phyloP scores from a whole-genome alignment of 2,797 vertebrate species.

The Momotus momota region DNA sequence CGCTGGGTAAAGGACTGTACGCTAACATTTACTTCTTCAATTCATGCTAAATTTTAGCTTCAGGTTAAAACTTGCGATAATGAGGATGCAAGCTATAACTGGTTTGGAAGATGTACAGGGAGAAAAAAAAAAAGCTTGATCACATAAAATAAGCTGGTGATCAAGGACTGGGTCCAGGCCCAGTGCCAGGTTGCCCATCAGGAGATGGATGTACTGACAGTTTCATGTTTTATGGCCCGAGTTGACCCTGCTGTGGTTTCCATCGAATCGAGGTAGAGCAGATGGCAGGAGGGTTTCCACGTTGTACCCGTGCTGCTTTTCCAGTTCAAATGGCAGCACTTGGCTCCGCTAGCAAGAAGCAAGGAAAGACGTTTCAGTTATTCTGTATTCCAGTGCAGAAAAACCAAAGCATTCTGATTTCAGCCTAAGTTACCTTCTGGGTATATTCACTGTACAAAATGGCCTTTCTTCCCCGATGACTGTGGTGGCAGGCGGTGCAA shows the following conservation, averaged over 20 bases:
- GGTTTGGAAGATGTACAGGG: background rate
- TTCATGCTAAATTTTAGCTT: background rate
- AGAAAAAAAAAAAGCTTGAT: background rate
- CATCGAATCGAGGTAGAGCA: background rate
- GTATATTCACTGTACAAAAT: background rate
- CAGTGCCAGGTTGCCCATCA: background rate
- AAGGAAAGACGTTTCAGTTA: background rate
- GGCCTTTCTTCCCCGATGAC: background rate
- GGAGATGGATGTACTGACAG: background rate
- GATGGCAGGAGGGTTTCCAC: constrained; percentile 14
- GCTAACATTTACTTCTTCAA: background rate
- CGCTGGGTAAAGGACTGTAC: background rate
- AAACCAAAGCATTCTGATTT: constrained; percentile 29
- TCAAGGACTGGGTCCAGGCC: background rate
- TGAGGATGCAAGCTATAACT: background rate
- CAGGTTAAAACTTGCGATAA: background rate
- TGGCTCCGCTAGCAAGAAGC: background rate
- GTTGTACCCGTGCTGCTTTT: background rate
- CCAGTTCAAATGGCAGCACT: constrained; percentile 19
- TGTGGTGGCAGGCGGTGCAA: background rate
- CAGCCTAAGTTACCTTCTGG: background rate
- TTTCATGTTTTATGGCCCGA: background rate
- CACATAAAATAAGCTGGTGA: background rate
- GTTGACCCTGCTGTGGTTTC: background rate
- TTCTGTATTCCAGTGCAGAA: background rate